Conservation (phyloP, 2,113 vertebrate species). For the Panurus biarmicus region DNA sequence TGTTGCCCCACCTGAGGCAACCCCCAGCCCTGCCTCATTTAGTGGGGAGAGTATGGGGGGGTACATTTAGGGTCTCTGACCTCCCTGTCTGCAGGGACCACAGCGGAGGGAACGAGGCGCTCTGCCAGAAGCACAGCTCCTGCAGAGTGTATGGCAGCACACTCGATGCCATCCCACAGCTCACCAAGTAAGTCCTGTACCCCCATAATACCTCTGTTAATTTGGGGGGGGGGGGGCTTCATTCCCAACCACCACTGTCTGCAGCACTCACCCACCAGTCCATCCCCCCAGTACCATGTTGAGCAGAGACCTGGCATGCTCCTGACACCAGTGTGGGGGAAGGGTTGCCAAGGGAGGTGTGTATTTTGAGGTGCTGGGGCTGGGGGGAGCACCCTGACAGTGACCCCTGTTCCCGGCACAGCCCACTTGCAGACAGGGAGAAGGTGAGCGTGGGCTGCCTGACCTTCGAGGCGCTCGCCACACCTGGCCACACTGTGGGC, state of each 20-base stretch:
- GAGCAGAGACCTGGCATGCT: not conserved
- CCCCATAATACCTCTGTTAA: not conserved
- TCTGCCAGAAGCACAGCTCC: conserved; percentile 76
- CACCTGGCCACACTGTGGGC: conserved; percentile 92
- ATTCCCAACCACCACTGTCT: not conserved
- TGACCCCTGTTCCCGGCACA: not conserved
- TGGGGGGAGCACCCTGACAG: not conserved
- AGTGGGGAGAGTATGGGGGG: too few relatives aligned
- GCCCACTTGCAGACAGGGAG: conserved; percentile 85
- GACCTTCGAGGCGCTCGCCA: conserved; percentile 85
- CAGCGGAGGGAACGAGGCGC: conserved; percentile 85
- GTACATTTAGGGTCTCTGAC: not conserved
- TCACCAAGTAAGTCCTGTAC: conserved; percentile 82
- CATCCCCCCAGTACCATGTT: not conserved
- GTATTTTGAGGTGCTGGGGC: not conserved
- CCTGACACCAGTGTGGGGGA: fast-evolving
- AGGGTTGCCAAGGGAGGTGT: not conserved
- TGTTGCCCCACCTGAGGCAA: not conserved
- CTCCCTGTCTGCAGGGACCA: conserved; percentile 81
- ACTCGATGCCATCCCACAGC: conserved; percentile 86
- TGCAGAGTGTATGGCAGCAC: conserved; percentile 89
- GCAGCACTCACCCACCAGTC: not conserved
- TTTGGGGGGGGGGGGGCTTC: fast-evolving
- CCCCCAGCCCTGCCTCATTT: not conserved
- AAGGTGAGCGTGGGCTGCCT: conserved; percentile 79